A percentile compares a stretch with the other conserved stretches of the same genome.
phyloP scores from a whole-genome alignment of 2,113 vertebrate genomes.

The Spilogale gracilis region DNA sequence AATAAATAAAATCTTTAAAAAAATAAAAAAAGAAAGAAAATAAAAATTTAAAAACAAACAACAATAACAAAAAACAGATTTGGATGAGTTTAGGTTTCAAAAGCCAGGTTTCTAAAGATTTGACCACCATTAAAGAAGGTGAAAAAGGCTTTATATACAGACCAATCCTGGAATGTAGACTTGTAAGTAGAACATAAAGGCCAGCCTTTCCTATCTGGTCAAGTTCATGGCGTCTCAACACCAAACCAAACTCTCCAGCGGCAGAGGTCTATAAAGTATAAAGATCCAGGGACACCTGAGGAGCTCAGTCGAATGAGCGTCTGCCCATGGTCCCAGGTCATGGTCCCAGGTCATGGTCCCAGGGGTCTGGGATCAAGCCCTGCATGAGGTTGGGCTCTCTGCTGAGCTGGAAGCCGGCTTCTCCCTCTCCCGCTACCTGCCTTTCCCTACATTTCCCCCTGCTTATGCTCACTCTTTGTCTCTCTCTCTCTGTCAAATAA shows the following conservation, averaged over 20 bases:
- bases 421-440: neutral
- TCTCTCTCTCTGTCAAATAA: neutral
- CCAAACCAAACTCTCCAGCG: neutral
- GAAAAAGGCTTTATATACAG: neutral
- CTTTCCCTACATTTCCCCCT: no score
- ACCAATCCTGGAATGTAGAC: neutral
- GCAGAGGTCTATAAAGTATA: neutral
- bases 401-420: neutral
- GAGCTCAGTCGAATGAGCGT: neutral
- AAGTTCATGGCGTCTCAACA: neutral
- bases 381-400: neutral
- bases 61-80: neutral
- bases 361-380: no score
- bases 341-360: no score
- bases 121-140: neutral
- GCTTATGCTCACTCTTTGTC: fast-evolving
- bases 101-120: neutral
- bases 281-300: neutral
- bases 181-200: neutral
- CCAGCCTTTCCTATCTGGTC: neutral
- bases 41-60: neutral
- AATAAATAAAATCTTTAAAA: no score
- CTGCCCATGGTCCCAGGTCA: no score
- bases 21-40: neutral
- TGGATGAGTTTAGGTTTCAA: neutral